A percentile compares a stretch with the other conserved stretches of the same genome.
Conservation (phyloP, 2,888 invertebrate species). For the Macrophya alboannulata region DNA sequence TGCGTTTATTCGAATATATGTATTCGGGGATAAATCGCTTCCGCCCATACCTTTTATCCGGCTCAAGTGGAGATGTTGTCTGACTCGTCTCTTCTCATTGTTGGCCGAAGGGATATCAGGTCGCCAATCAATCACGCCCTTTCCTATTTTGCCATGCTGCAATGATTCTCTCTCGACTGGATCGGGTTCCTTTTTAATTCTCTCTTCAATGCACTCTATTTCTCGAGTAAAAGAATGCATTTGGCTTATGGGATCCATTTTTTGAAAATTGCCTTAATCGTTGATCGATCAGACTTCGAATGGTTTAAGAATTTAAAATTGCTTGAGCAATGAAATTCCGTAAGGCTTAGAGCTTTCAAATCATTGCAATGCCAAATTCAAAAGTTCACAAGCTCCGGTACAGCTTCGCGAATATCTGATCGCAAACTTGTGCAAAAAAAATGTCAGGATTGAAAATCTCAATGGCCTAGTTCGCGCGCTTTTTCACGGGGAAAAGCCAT, state of each 20-base stretch:
- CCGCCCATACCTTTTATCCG: slow-evolving; percentile 58
- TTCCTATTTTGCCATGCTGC: not conserved
- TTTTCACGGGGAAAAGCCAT: not conserved
- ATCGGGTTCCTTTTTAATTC: not conserved
- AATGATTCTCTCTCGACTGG: slow-evolving; percentile 18
- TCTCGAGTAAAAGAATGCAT: not conserved
- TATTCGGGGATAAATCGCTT: slow-evolving; percentile 69
- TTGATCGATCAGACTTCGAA: too few relatives aligned
- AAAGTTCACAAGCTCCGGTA: not conserved
- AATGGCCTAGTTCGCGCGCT: not conserved
- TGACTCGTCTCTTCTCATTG: slow-evolving; percentile 58
- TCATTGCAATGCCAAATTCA: not conserved
- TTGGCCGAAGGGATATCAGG: slow-evolving; percentile 55
- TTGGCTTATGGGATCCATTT: not conserved
- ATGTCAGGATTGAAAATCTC: slow-evolving; percentile 18
- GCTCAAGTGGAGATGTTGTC: slow-evolving; percentile 62
- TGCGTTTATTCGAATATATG: slow-evolving; percentile 72
- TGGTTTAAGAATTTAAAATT: too few relatives aligned
- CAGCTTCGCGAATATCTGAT: not conserved
- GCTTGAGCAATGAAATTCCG: not conserved
- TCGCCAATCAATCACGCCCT: slow-evolving; percentile 54
- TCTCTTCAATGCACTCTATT: slow-evolving; percentile 23
- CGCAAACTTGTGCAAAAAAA: not conserved
- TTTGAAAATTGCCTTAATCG: too few relatives aligned
- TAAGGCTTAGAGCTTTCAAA: not conserved